phyloP scores from a whole-genome alignment of 1,140 invertebrate genomes.

The Potamilus streckersoni region DNA sequence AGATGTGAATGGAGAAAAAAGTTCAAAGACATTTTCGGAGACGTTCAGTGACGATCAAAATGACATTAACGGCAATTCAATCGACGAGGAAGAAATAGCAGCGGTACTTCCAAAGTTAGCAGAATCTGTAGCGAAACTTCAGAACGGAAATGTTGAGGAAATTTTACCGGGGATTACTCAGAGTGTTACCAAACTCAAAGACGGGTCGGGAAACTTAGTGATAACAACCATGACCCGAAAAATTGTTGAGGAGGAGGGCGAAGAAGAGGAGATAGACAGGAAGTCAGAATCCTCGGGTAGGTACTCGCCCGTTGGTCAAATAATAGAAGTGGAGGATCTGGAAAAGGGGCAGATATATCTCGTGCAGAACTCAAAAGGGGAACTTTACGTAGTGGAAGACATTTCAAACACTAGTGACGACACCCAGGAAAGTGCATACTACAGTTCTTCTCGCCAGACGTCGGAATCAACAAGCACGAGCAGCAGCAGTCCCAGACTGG shows the following conservation, averaged over 20 bases:
- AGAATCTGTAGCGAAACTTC: constrained; percentile 18
- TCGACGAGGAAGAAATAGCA: constrained; percentile 20
- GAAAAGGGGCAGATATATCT: constrained; percentile 28
- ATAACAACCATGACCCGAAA: constrained; percentile 30
- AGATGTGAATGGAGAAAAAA: constrained; percentile 13
- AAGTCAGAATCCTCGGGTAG: constrained; percentile 16
- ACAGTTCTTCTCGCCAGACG: constrained; percentile 16
- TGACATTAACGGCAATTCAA: constrained; percentile 19
- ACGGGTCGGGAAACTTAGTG: constrained; percentile 24
- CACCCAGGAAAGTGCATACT: constrained; percentile 31
- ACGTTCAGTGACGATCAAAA: constrained; percentile 3
- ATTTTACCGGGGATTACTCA: constrained; percentile 30
- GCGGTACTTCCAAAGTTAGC: constrained; percentile 22
- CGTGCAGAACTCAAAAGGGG: constrained; percentile 28
- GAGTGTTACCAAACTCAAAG: constrained; percentile 23
- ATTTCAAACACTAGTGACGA: constrained; percentile 12
- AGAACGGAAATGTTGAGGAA: constrained; percentile 20
- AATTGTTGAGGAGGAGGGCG: constrained; percentile 20
- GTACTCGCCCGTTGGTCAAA: constrained; percentile 15
- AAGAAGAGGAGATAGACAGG: too few species aligned
- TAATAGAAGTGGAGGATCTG: constrained; percentile 24
- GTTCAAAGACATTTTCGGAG: constrained; percentile 19
- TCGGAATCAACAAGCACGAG: constrained; percentile 20
- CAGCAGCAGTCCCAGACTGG: constrained; percentile 13
- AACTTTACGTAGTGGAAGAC: constrained; percentile 27